Evolutionary conservation across 1,140 invertebrate species (phyloP), one percentile per base, ranked within the genome.

Genomic region (Hypothenemus hampei): DNA sequence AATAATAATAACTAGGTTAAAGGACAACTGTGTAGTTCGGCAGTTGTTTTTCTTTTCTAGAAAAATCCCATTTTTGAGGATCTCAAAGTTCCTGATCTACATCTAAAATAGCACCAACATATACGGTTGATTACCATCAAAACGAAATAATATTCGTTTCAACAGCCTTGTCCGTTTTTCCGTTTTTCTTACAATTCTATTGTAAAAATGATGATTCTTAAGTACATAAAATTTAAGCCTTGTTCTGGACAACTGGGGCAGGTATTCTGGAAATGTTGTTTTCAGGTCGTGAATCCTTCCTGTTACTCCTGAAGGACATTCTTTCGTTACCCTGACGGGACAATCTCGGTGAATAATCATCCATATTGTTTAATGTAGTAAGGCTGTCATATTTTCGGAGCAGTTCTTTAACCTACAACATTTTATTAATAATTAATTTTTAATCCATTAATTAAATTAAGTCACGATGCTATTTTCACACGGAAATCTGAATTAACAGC

Each of bases 351-450:
- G 40, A 35, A 36, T 37, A 43, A 15, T 52, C 64, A 47, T 61
- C 66, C 24, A 64, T 65, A n/a, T 79, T 76, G 3, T 77, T 74
- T 49, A 84, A 78, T 11, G 75, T 77, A 59, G 73, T 78, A 7
- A 74, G 65, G 43, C 75, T 74, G 39, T 64, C 65, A 57, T 86
- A 86, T 44, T 83, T 78, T 20, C 78, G 80, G 6, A 87, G 73
- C 11, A 87, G 74, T 5, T 81, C 80, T 61, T 87, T 84, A 68
- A 87, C 78, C 64, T 86, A 43, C 20, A 39, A 5, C 10, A 13
- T 1, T 31, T 31, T 13, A 31, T n/a, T n/a, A n/a, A n/a, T n/a
- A n/a, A n/a, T n/a, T n/a, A n/a, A n/a, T n/a, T n/a, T n/a, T n/a
- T n/a, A n/a, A n/a, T n/a, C n/a, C n/a, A n/a, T n/a, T n/a, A n/a